Percentiles rank a stretch among this genome's conserved stretches.
These are phyloP conservation scores for Oppia nitens DNA, from an alignment of 1,140 invertebrate genomes.

Conservation along the genomic window DNA sequence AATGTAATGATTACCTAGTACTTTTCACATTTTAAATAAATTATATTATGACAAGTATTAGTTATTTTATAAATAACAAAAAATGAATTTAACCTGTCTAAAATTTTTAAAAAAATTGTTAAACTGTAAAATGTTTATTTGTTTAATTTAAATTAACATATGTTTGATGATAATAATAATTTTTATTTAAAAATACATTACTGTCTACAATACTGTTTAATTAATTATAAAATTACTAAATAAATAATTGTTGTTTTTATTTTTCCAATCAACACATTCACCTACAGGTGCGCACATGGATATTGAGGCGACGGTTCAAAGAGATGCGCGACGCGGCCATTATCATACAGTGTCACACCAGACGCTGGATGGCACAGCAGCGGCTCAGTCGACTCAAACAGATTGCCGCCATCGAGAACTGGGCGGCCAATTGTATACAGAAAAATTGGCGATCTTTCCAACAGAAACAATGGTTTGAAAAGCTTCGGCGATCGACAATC, in stretches of 20 bases:
- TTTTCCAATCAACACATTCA: not conserved
- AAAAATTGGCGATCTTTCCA: slow-evolving; percentile 49
- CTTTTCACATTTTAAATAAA: no score
- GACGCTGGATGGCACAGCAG: slow-evolving; percentile 38
- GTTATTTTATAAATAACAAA: no score
- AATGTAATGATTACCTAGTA: no score
- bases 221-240: not conserved
- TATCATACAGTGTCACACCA: slow-evolving; percentile 47
- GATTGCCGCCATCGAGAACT: slow-evolving; percentile 24
- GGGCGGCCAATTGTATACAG: slow-evolving; percentile 56
- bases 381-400: slow-evolving; percentile 18
- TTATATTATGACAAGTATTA: no score
- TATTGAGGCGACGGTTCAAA: slow-evolving; percentile 58
- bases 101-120: no score
- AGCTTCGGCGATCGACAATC: slow-evolving; percentile 33
- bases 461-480: slow-evolving; percentile 45
- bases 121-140: no score
- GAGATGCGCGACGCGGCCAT: slow-evolving; percentile 51
- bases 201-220: not conserved
- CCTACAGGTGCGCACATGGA: slow-evolving; percentile 41
- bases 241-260: not conserved
- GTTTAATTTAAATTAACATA: no score
- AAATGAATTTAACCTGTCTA: no score
- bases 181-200: no score
- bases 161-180: no score